Conservation (phyloP, 2,888 invertebrate genomes). For the Cyaniris semiargus region DNA sequence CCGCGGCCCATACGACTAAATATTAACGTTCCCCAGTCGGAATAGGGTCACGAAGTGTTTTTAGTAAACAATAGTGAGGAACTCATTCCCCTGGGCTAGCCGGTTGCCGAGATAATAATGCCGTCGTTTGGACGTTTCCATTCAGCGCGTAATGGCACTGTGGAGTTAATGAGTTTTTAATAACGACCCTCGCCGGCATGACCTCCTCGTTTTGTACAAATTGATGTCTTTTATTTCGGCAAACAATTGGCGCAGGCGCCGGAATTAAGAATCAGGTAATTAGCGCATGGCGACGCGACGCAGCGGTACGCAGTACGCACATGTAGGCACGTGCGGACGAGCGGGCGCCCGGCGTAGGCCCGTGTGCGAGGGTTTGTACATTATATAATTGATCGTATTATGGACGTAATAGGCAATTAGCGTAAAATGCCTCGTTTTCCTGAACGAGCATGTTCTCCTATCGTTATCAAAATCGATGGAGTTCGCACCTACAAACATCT, state of each 20-base stretch:
- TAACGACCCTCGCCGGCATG: background rate
- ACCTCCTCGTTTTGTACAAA: constrained; percentile 7
- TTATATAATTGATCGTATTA: background rate
- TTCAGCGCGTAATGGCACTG: constrained; percentile 21
- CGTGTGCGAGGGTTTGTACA: background rate
- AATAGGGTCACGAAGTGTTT: constrained; percentile 27
- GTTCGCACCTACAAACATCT: background rate
- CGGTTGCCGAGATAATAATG: constrained; percentile 36
- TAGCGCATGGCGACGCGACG: background rate
- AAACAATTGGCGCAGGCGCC: background rate
- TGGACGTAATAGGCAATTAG: background rate
- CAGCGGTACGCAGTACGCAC: background rate
- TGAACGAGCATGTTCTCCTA: background rate
- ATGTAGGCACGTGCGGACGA: background rate
- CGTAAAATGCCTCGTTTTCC: constrained; percentile 4
- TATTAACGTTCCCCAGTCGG: constrained; percentile 1
- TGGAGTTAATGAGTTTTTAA: constrained; percentile 24
- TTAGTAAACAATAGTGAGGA: constrained; percentile 34
- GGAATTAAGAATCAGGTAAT: constrained; percentile 1
- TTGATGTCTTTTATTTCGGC: constrained; percentile 23
- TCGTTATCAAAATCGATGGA: background rate
- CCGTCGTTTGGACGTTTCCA: constrained; percentile 34
- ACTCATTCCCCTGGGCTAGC: constrained; percentile 35
- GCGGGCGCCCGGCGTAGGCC: background rate
- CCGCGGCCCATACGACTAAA: background rate